These are phyloP conservation scores for Spea multiplicata DNA, from an alignment of 2,113 vertebrate species.

Conservation along the genomic window DNA sequence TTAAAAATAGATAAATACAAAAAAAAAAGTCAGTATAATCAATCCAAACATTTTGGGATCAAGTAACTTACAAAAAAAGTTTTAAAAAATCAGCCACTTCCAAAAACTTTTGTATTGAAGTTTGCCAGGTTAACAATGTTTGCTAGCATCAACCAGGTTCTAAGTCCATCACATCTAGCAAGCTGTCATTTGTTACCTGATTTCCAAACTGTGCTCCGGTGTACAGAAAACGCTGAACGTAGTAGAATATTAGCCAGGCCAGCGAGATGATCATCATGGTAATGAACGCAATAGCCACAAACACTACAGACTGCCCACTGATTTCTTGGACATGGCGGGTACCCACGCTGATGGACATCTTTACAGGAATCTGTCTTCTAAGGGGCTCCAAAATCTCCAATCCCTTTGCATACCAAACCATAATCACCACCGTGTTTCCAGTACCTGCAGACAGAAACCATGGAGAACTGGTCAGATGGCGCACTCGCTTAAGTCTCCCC, in stretches of 20 bases:
- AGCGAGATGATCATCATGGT: conserved; percentile 77
- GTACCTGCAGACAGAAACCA: conserved; percentile 60
- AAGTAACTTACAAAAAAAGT: too few species aligned
- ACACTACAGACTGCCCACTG: conserved; percentile 72
- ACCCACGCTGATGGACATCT: conserved; percentile 67
- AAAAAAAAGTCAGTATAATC: too few species aligned
- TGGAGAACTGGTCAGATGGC: background rate
- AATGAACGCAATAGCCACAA: conserved; percentile 76
- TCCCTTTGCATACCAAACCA: conserved; percentile 75
- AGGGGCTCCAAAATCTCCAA: conserved; percentile 72
- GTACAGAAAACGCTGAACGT: conserved; percentile 74
- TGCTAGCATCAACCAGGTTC: too few species aligned
- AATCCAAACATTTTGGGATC: too few species aligned
- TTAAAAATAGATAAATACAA: too few species aligned
- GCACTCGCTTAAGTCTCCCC: background rate
- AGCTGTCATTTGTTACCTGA: conserved; percentile 63
- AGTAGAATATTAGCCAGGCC: conserved; percentile 77
- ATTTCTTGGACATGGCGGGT: conserved; percentile 68
- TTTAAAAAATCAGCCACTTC: too few species aligned
- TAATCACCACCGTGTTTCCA: conserved; percentile 72
- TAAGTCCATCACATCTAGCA: too few species aligned
- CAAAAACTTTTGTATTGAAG: too few species aligned
- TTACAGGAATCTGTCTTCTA: conserved; percentile 69
- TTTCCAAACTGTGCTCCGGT: conserved; percentile 71
- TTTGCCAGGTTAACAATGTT: too few species aligned